Base-by-base conservation (phyloP, 2,888 invertebrate species). In the Eilema griseolum region DNA sequence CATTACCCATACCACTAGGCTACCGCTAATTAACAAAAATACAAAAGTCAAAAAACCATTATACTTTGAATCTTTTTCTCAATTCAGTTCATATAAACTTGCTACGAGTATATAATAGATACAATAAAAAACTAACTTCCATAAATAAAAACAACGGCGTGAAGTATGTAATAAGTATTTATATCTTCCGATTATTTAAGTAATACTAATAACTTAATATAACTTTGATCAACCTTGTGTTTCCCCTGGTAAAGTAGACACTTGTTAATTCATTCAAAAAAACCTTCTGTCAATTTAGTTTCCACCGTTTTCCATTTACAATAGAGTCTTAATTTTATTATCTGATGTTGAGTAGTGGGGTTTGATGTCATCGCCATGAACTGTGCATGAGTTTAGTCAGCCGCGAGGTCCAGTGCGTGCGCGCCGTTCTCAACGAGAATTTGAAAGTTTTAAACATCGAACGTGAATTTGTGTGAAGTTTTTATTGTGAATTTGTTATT, bases 341-440 rank as follows among this genome's bases (percentile, higher is more conserved):
- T 60, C 46, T 66, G 59, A 71, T 59, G 26, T 37, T 46, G 69
- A 76, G 79, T 83, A 76, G 89, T 78, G 91, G 90, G 91, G 90
- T 77, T 88, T 86, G 87, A 88, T 89, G 89, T 89, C 88, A 89
- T 87, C 87, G 89, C 89, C 86, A 87, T 88, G 89, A 86, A 82
- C 83, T 70, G 85, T 87, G 91, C 88, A 87, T 85, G 87, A 79
- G 89, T 87, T 86, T 92, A 92, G 92, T 93, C 90, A 88, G 89
- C 88, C 89, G 88, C 86, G 85, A 90, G 90, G 86, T 89, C 89
- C 90, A 90, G 89, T 87, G 89, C 89, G 89, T 84, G 80, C 78
- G 85, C 87, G 89, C 83, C 75, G 83, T 76, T 75, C 70, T 71
- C 70, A 72, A 76, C 83, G 88, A 89, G 86, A 89, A 88, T 78